Evolutionary conservation across 2,113 vertebrate genomes (phyloP).

Genomic region (Microtus pennsylvanicus): DNA sequence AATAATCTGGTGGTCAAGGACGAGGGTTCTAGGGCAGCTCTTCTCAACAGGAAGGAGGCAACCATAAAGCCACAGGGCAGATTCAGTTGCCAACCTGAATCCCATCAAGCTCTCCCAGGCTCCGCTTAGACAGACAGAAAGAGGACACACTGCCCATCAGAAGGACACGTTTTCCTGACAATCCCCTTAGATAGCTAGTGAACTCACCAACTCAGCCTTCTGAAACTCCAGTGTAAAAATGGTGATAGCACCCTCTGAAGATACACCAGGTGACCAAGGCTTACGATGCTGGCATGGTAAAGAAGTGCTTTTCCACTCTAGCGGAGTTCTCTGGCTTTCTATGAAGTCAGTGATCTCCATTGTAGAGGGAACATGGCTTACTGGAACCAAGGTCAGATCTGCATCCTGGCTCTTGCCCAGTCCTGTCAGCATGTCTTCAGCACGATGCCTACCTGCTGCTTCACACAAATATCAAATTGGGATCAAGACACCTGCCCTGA

Average conservation of each 20-base stretch:
- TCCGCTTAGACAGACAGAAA: background rate
- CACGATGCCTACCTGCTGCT: background rate
- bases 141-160: background rate
- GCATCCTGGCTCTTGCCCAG: background rate
- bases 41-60: background rate
- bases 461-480: background rate
- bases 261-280: background rate
- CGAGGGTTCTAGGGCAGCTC: background rate
- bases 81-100: background rate
- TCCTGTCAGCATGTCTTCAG: background rate
- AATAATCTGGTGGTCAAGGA: background rate
- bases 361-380: background rate
- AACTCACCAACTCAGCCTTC: background rate
- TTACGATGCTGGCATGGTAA: background rate
- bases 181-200: background rate
- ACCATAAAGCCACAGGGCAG: background rate
- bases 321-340: background rate
- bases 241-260: background rate
- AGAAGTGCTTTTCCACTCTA: background rate
- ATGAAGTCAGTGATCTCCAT: background rate
- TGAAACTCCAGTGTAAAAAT: background rate
- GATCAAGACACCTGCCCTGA: background rate
- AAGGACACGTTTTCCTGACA: background rate
- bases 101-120: background rate
- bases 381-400: background rate